These are phyloP conservation scores for Ginglymostoma cirratum DNA, from an alignment of 2,113 vertebrate species.

Conservation along the genomic window DNA sequence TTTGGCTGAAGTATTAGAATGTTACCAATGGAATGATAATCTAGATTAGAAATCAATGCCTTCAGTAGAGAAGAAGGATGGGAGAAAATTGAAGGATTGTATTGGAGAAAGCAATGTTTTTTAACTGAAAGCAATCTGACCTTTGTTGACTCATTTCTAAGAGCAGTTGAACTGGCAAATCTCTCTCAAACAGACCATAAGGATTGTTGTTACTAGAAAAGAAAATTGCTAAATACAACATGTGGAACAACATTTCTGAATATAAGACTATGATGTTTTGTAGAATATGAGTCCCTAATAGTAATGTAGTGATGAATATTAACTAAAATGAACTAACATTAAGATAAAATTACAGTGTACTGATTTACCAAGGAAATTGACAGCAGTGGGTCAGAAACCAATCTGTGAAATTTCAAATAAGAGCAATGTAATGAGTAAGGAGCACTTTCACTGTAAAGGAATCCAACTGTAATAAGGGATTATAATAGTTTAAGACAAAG, in stretches of 20 bases:
- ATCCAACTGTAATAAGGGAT: too few relatives aligned
- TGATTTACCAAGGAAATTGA: background rate
- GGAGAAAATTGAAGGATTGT: background rate
- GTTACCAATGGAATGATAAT: background rate
- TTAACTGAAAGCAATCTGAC: background rate
- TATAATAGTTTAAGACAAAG: too few relatives aligned
- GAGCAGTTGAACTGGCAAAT: background rate
- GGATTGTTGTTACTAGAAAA: background rate
- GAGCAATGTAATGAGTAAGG: background rate
- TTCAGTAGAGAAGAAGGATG: background rate
- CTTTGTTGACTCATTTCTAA: background rate
- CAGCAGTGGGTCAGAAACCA: background rate
- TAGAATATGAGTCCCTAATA: background rate
- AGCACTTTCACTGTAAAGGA: too few relatives aligned
- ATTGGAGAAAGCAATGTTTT: background rate
- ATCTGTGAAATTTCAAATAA: background rate
- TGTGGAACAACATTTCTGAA: background rate
- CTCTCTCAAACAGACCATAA: background rate
- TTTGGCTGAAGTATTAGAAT: background rate
- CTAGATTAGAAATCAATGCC: background rate
- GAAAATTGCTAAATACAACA: background rate
- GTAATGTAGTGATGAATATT: background rate
- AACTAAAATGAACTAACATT: background rate
- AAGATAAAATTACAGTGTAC: background rate
- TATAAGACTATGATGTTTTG: background rate